Conservation (phyloP, 37 sponge, comb jelly and placozoan genomes). For the Eunapius fragilis region DNA sequence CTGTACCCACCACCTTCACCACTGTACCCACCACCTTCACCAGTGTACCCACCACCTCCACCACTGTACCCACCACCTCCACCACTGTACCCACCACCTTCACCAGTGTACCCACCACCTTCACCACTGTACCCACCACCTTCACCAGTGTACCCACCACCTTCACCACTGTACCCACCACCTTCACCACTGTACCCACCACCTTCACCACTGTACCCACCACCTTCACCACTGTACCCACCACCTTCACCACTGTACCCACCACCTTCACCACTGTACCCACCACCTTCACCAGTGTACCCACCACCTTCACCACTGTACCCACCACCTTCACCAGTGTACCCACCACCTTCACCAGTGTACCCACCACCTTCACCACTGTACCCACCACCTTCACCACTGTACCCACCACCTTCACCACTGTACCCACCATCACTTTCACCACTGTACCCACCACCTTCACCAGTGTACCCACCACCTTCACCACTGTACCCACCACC, state of each 20-base stretch:
- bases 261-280: neutral
- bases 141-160: neutral
- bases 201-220: neutral
- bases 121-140: neutral
- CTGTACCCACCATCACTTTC: neutral
- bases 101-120: neutral
- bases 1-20: neutral
- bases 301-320: neutral
- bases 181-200: neutral
- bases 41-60: no score
- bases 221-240: neutral
- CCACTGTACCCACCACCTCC: neutral
- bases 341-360: neutral
- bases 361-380: neutral
- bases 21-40: no score
- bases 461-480: neutral
- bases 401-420: neutral
- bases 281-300: neutral
- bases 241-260: neutral
- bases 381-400: neutral
- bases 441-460: neutral
- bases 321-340: constrained; percentile 7
- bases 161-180: neutral
- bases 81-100: neutral
- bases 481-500: neutral